A percentile compares a stretch with the other conserved stretches of the same genome.
phyloP scores from a whole-genome alignment of 2,888 invertebrate species.

The Drosophila lacicola region DNA sequence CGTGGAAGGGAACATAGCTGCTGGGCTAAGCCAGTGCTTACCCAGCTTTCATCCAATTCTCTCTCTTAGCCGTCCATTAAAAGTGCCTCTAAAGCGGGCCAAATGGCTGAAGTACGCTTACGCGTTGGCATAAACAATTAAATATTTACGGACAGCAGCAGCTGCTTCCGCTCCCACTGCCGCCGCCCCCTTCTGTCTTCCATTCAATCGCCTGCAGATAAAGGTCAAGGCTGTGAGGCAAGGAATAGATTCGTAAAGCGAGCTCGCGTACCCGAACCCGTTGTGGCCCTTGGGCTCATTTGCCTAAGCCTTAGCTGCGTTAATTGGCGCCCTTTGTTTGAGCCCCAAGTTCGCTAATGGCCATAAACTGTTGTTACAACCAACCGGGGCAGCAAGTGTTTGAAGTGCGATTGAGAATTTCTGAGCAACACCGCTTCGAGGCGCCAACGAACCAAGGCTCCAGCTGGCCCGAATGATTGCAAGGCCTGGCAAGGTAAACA shows the following conservation, averaged over 20 bases:
- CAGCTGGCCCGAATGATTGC: slow-evolving; percentile 32
- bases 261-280: background rate
- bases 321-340: slow-evolving; percentile 77
- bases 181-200: background rate
- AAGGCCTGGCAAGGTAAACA: slow-evolving; percentile 32
- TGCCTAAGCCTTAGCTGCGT: slow-evolving; percentile 66
- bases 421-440: slow-evolving; percentile 26
- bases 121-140: slow-evolving; percentile 73
- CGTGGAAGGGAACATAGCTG: background rate
- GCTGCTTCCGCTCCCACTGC: slow-evolving; percentile 17
- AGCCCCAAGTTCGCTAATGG: slow-evolving; percentile 64
- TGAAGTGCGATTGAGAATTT: slow-evolving; percentile 73
- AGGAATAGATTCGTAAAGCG: slow-evolving; percentile 12
- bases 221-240: slow-evolving; percentile 76
- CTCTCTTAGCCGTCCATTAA: slow-evolving; percentile 66
- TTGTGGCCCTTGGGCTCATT: slow-evolving; percentile 52
- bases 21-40: slow-evolving; percentile 6
- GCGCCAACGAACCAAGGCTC: background rate
- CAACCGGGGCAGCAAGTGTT: slow-evolving; percentile 51
- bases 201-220: slow-evolving; percentile 64
- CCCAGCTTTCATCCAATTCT: background rate
- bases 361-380: slow-evolving; percentile 57
- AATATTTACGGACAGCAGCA: slow-evolving; percentile 68
- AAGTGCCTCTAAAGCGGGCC: slow-evolving; percentile 48
- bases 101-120: slow-evolving; percentile 55